Evolutionary conservation across 2,797 vertebrate species (phyloP), one percentile per base, ranked within the genome.

Genomic region (Lacerta agilis): DNA sequence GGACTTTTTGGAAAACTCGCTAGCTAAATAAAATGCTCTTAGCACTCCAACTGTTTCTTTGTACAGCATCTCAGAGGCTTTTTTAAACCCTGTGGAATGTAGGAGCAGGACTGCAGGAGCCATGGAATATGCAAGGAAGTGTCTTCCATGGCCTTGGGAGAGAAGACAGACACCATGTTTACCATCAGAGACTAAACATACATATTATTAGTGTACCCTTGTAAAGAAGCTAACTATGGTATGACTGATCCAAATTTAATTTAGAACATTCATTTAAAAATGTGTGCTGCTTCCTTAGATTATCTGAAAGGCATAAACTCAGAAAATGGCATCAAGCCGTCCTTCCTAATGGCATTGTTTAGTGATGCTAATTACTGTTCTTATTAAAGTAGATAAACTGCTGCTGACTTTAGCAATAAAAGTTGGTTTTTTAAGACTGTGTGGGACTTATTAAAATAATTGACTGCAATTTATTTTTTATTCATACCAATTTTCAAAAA

Each of bases 361-460:
- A 23, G 58, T 76, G 61, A 90, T 86, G 25, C 78, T 83, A 92
- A 93, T 86, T 82, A 76, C 79, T 92, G 29, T 73, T 87, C 2
- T 45, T 87, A 13, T 88, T 87, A 93, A 94, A 91, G 90, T 94
- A 90, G 92, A 92, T 92, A 64, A 85, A 94, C 86, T 91, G 41
- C 27, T 93, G 93, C 87, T 94, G 82, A 87, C 90, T 89, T 93
- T 80, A 94, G 87, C 88, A 92, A 93, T 94, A 94, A 93, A 91
- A 88, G 94, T 86, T 86, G 92, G 90, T 94, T 92, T 92, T 86
- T 75, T 91, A 95, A n/a, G 93, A 90, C 92, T 45, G 88, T 88
- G 87, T 90, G 73, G 94, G 82, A 82, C 29, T 38, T 92, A 84
- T 94, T 95, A 85, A 95, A 92, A 94, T 94, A 94, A 96, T 96